phyloP scores from a whole-genome alignment of 1,140 invertebrate species.

The Pseudoatta argentina region DNA sequence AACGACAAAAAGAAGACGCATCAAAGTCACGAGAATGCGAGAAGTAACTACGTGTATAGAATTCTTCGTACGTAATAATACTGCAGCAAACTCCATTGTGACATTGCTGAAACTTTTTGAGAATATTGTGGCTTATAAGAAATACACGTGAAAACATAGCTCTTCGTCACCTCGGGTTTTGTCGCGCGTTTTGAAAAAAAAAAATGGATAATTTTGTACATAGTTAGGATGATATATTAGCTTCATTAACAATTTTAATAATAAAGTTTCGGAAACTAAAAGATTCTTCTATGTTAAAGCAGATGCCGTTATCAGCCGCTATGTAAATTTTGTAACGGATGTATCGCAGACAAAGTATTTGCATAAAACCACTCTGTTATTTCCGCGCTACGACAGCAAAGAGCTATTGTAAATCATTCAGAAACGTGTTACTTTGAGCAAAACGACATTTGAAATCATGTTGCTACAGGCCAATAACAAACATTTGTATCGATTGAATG shows the following conservation, averaged over 20 bases:
- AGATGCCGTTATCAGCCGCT: conserved; percentile 30
- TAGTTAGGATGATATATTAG: conserved; percentile 12
- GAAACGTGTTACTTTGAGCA: conserved; percentile 45
- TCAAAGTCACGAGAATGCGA: background rate
- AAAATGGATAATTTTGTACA: conserved; percentile 30
- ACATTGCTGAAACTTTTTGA: background rate
- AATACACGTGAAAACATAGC: background rate
- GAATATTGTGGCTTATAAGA: conserved; percentile 17
- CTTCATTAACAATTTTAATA: conserved; percentile 54
- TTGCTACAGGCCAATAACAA: conserved; percentile 45
- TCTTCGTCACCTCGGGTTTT: background rate
- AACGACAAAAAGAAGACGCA: background rate
- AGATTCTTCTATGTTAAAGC: conserved; percentile 4
- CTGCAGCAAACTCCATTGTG: background rate
- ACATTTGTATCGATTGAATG: conserved; percentile 35
- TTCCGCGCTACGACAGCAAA: background rate
- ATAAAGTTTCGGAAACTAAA: conserved; percentile 20
- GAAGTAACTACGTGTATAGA: background rate
- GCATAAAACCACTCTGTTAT: conserved; percentile 32
- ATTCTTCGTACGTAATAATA: background rate
- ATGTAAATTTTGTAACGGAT: conserved; percentile 38
- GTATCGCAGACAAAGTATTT: conserved; percentile 17
- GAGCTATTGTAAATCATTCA: conserved; percentile 58
- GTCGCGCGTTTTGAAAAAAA: background rate
- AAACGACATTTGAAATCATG: conserved; percentile 37